Percentiles rank a stretch among this genome's conserved stretches.
Conservation (phyloP, 2,797 vertebrate genomes). For the Pseudotriccus pelzelni region DNA sequence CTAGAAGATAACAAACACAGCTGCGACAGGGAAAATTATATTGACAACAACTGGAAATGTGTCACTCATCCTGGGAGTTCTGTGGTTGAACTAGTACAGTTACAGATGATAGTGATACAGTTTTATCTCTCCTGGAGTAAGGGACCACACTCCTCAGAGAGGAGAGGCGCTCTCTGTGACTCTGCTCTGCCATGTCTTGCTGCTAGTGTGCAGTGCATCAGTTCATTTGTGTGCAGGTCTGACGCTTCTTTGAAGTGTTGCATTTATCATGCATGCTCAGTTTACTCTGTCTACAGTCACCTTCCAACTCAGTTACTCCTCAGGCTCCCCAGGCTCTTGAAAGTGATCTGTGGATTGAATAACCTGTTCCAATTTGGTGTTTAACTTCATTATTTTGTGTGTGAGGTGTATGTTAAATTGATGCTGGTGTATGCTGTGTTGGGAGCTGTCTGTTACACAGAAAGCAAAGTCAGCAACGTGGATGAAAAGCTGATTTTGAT, state of each 20-base stretch:
- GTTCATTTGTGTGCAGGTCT: background rate
- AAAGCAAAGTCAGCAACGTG: background rate
- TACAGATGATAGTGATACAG: background rate
- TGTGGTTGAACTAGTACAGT: background rate
- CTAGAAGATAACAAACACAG: background rate
- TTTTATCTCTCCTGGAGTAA: background rate
- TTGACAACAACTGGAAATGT: background rate
- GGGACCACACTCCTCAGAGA: background rate
- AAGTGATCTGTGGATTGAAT: background rate
- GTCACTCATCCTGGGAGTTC: background rate
- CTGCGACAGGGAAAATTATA: background rate
- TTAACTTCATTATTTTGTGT: background rate
- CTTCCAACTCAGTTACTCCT: background rate
- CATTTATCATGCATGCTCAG: background rate
- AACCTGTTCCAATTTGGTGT: background rate
- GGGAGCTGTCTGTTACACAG: background rate
- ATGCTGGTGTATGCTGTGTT: background rate
- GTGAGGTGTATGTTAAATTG: background rate
- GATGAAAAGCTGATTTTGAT: background rate
- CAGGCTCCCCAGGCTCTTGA: background rate
- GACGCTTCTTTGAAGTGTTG: background rate
- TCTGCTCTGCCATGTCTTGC: background rate
- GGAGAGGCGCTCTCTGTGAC: background rate
- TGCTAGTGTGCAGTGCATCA: background rate
- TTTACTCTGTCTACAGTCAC: background rate